Evolutionary conservation across 1,140 invertebrate species (phyloP), one percentile per base, ranked within the genome.

Genomic region (Kradibia gibbosae): DNA sequence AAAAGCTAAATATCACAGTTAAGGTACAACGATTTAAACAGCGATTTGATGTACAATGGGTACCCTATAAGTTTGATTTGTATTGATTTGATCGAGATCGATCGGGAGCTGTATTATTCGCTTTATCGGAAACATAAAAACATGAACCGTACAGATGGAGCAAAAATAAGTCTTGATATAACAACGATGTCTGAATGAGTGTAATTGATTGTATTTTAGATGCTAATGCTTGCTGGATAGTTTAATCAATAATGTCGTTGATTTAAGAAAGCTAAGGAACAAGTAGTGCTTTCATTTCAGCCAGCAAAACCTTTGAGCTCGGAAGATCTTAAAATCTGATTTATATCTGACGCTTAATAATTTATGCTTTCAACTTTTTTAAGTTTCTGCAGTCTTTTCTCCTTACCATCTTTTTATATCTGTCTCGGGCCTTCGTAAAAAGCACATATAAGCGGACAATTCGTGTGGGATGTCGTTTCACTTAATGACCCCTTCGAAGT

Each of bases 401-500:
- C 20, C 36, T 36, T 22, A 22, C 15, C 45, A 4, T 34, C 71
- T 31, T 31, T 13, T 50, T 45, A 22, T 34, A 34, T 55, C 45
- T 31, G 28, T 17, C 55, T 31, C 45, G 22, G 28, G 0, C 45
- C 34, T 31, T 34, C n/a, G 36, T 13, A 62, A 17, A n/a, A 20
- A 60, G 55, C 34, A 70, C 74, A 83, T 84, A 87, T 88, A 88
- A 88, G 88, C 87, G 86, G 85, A 62, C 73, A 83, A 86, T 74
- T 87, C 86, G 86, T 87, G 85, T 86, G 84, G 84, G 80, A 85
- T 85, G 86, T 86, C 86, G 85, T 87, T 88, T 80, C 84, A 84
- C 85, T 84, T 87, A 89, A 87, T 86, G 86, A 87, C 84, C 84
- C 85, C 84, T 83, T 85, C 86, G 77, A 84, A 80, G 78, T 76